Base-by-base conservation (phyloP, 2,113 vertebrate genomes). In the Shinisaurus crocodilurus region DNA sequence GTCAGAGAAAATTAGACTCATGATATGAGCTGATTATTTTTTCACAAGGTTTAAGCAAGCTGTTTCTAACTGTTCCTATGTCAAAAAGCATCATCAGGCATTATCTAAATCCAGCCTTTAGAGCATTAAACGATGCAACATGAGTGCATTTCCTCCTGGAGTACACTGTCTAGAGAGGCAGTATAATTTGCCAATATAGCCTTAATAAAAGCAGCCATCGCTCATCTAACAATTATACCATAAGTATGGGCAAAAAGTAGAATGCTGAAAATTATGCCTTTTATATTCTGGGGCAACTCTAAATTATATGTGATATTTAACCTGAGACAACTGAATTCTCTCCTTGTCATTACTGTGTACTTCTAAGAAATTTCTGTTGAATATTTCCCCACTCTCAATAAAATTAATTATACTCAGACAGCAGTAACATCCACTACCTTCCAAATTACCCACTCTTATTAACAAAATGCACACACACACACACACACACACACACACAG, bases 291-390 rank as follows among this genome's bases (percentile, higher is more conserved):
- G 94, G 75, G 8, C 82, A 83, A 13, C 32, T 86, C 84, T 85
- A 90, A 92, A 89, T 94, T 23, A 90, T 15, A 69, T 4, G 32
- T 65, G 65, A 90, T 75, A 65, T 87, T 85, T 92, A 90, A 85
- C 16, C 2, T 1, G 2, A 67, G 90, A 5, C 32, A 48, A 45
- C 6, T 1, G 84, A 89, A 81, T 3, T 18, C 18, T 83, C 70
- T 45, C 87, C 83, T 74, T 32, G 87, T 72, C 32, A 3, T 90
- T 54, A 80, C 3, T 72, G 74, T 43, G 34, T 34, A 69, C 15
- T 63, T 25, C 9, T 34, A 88, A 89, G 10, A 74, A 25, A 79
- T 23, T 69, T 75, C 45, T 43, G 23, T 6, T 70, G 32, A 85
- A 54, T 70, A 82, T 54, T 32, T 13, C 43, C 23, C 40, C 25